Evolutionary conservation across 2,797 vertebrate species (phyloP).

Genomic region (Sebastes iracundus): DNA sequence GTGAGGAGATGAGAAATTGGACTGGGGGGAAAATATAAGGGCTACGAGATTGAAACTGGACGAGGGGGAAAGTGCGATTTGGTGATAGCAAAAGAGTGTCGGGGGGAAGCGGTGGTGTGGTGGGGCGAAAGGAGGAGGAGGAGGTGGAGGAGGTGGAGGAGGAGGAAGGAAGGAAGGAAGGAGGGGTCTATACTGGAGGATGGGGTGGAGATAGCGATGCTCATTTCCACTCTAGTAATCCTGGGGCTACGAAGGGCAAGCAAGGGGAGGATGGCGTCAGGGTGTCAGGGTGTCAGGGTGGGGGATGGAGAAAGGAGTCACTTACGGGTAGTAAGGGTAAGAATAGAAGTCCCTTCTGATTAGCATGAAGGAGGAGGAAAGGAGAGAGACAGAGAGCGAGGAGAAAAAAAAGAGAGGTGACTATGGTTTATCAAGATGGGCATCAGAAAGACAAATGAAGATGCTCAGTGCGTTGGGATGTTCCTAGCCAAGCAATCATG

Average conservation of each 20-base stretch:
- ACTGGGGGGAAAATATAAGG: constrained; percentile 46
- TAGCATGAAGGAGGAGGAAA: constrained; percentile 81
- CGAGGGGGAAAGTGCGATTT: constrained; percentile 45
- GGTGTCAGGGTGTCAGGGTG: background rate
- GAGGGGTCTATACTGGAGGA: constrained; percentile 16
- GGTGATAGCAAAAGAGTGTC: constrained; percentile 46
- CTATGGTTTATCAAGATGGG: constrained; percentile 68
- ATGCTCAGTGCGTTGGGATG: constrained; percentile 63
- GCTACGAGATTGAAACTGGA: constrained; percentile 59
- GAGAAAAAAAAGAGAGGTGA: constrained; percentile 68
- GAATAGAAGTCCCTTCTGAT: constrained; percentile 95
- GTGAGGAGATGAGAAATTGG: constrained; percentile 65
- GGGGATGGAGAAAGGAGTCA: constrained; percentile 70
- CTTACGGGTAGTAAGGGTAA: constrained; percentile 97
- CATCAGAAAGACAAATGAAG: constrained; percentile 66
- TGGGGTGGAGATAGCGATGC: constrained; percentile 46
- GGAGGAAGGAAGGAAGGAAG: background rate
- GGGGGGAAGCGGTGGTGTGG: background rate
- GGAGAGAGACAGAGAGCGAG: constrained; percentile 67
- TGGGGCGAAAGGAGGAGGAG: background rate
- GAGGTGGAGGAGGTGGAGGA: background rate
- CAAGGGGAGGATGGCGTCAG: constrained; percentile 43
- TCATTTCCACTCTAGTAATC: constrained; percentile 57
- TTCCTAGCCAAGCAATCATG: constrained; percentile 24
- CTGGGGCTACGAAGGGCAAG: constrained; percentile 57